Evolutionary conservation across 2,113 vertebrate species (phyloP).

Genomic region (Colinus virginianus): DNA sequence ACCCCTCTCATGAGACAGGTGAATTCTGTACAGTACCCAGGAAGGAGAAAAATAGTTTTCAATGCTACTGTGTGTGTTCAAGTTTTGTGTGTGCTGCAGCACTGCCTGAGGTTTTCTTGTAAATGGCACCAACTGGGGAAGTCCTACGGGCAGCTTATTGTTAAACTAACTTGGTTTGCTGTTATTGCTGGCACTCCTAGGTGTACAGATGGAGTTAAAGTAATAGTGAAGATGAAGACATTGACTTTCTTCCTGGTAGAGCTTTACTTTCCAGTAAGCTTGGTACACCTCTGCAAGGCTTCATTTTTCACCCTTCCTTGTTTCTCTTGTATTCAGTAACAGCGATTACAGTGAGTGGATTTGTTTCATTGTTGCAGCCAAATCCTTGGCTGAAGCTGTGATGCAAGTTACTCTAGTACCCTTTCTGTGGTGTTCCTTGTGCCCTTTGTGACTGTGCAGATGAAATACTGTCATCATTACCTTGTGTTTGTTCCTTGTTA

Average conservation of each 20-base stretch:
- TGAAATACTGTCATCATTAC: neutral
- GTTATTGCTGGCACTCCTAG: neutral
- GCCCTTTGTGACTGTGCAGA: neutral
- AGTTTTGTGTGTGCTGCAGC: neutral
- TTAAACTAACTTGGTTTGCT: neutral
- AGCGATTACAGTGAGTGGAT: neutral
- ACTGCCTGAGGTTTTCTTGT: neutral
- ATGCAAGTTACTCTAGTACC: neutral
- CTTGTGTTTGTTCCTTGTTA: neutral
- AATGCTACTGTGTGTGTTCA: fast-evolving
- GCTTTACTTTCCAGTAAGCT: neutral
- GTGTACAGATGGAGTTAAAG: neutral
- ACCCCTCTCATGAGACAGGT: neutral
- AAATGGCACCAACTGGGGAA: neutral
- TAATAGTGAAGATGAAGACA: neutral
- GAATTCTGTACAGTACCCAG: neutral
- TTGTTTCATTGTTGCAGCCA: neutral
- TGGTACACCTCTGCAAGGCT: neutral
- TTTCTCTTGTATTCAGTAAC: neutral
- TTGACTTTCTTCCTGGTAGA: neutral
- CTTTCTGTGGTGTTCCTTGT: neutral
- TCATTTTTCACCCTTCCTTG: fast-evolving
- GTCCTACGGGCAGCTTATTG: neutral
- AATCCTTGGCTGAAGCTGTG: neutral
- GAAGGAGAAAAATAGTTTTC: neutral